Evolutionary conservation across 2,113 vertebrate genomes (phyloP).

Genomic region (Eclectus roratus): DNA sequence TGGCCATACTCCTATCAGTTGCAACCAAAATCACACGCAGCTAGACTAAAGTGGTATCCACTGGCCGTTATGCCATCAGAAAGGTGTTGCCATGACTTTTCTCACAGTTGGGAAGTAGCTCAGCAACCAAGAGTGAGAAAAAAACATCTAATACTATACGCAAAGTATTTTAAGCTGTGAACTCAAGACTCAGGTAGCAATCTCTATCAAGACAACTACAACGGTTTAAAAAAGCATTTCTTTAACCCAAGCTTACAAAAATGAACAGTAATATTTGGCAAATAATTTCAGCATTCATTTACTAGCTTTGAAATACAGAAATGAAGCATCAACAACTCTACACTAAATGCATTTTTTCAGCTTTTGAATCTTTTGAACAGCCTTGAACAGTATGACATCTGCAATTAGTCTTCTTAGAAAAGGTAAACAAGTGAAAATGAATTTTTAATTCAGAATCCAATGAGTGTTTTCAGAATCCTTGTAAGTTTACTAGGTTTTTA

Average conservation of each 20-base stretch:
- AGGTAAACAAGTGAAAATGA: not conserved
- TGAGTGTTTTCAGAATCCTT: not conserved
- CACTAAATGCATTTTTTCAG: not conserved
- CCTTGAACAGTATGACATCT: not conserved
- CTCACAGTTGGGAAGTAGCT: not conserved
- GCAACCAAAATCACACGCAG: not conserved
- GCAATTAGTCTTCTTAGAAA: not conserved
- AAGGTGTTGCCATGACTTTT: not conserved
- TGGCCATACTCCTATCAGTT: not conserved
- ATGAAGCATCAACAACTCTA: not conserved
- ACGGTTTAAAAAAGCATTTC: not conserved
- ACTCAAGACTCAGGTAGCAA: not conserved
- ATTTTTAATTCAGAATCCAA: not conserved
- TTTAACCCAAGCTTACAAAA: not conserved
- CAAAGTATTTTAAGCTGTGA: not conserved
- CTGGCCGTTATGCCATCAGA: not conserved
- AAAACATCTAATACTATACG: not conserved
- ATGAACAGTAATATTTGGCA: not conserved
- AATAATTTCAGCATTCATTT: not conserved
- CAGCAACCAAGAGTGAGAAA: not conserved
- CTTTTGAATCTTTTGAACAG: not conserved
- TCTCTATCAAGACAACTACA: not conserved
- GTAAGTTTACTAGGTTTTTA: not conserved
- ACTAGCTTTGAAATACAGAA: not conserved
- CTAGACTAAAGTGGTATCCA: not conserved